Percentiles rank a stretch among this genome's conserved stretches.
Conservation (phyloP, 2,113 vertebrate genomes). For the Hemibates koningsi region DNA sequence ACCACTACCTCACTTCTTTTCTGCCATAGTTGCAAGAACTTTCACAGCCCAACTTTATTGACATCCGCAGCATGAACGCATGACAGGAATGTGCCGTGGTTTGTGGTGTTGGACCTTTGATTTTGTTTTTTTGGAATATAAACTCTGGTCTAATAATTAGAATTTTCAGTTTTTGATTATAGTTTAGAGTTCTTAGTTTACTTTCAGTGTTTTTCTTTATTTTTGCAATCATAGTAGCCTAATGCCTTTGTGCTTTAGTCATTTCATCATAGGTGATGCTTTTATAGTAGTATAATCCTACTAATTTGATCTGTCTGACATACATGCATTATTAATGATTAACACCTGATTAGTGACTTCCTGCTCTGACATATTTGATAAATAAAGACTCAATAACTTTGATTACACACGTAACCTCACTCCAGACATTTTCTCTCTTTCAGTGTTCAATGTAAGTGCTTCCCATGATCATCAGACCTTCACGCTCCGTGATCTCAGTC, state of each 20-base stretch:
- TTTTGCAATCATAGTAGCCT: background rate
- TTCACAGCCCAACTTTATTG: background rate
- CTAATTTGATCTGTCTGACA: background rate
- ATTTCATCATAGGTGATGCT: background rate
- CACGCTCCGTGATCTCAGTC: background rate
- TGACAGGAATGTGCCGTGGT: background rate
- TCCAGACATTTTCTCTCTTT: background rate
- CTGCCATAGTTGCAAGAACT: background rate
- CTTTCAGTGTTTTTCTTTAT: background rate
- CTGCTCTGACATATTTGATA: background rate
- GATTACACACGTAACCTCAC: background rate
- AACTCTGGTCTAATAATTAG: background rate
- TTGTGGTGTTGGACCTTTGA: background rate
- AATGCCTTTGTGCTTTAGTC: background rate
- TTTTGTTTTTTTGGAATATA: background rate
- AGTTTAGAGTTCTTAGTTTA: background rate
- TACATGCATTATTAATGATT: background rate
- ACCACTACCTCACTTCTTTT: background rate
- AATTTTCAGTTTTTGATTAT: background rate
- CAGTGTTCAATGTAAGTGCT: conserved; percentile 40
- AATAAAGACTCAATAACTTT: background rate
- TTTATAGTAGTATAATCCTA: background rate
- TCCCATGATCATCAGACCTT: background rate
- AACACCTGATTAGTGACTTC: background rate
- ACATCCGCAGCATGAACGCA: background rate